Evolutionary conservation across 2,888 invertebrate genomes (phyloP), one percentile per base, ranked within the genome.

Genomic region (Archaeoteleia sp.): DNA sequence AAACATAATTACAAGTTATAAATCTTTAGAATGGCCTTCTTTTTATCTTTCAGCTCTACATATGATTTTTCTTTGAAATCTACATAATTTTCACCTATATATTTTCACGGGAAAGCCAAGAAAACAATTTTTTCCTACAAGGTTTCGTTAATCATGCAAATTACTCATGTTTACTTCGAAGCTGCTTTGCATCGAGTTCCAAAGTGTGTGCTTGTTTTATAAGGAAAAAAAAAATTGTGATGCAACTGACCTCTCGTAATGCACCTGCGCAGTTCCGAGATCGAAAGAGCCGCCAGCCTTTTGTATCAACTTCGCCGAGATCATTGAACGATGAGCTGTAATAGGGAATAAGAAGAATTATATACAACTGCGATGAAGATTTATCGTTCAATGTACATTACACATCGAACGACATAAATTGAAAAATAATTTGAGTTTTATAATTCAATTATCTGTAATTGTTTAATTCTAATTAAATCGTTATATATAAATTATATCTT

Each of bases 241-340:
- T 60, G 55, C 43, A 60, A 79, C 86, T 86, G 86, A 93, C 92
- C 93, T 89, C 83, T 95, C 95, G 86, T 95, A 96, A 76, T 93
- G 93, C 84, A 96, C 95, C 81, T 95, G 94, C 77, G 95, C 94
- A 65, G 93, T 93, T 76, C 90, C 92, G 61, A 93, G 87, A 87
- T 93, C 94, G 85, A 85, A 89, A 78, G 86, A 84, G 66, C 90
- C 88, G 86, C 89, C 82, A 84, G 89, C 86, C 87, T 88, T 82
- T 89, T 90, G 79, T 90, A 83, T 88, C 37, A 95, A 88, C 74
- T 93, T 92, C 0, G 95, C 94, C 8, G 94, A 92, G 68, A 94
- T 91, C 3, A 95, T 92, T 29, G 92, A 90, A 73, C 95, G 90
- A 86, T 95, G 89, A 32, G 95, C 87, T 94, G 91, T 5, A 72